These are phyloP conservation scores for Lagenorhynchus albirostris DNA, from an alignment of 2,113 vertebrate species.

Conservation along the genomic window DNA sequence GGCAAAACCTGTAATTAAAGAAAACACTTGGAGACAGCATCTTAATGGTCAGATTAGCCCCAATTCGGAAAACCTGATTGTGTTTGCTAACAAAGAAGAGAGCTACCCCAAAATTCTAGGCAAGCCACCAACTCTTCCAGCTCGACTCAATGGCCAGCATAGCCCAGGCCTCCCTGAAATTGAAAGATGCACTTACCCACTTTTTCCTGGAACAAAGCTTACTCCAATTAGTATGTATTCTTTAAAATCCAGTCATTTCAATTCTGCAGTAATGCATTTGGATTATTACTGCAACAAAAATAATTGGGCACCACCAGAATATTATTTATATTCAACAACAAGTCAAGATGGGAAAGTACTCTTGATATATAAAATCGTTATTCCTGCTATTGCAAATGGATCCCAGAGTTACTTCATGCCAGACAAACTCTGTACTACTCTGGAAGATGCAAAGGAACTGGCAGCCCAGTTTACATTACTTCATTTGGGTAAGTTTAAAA, in stretches of 20 bases:
- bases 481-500: slow-evolving; percentile 87
- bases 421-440: slow-evolving; percentile 89
- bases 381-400: slow-evolving; percentile 83
- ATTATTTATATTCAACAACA: slow-evolving; percentile 91
- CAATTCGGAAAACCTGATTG: slow-evolving; percentile 80
- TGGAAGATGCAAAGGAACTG: slow-evolving; percentile 95
- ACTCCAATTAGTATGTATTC: slow-evolving; percentile 88
- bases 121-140: slow-evolving; percentile 77
- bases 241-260: slow-evolving; percentile 90
- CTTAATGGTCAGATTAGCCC: slow-evolving; percentile 82
- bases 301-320: slow-evolving; percentile 91
- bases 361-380: slow-evolving; percentile 89
- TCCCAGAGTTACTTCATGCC: slow-evolving; percentile 89
- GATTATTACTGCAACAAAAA: slow-evolving; percentile 93
- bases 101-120: slow-evolving; percentile 73
- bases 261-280: slow-evolving; percentile 90
- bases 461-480: slow-evolving; percentile 91
- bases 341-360: slow-evolving; percentile 87
- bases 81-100: slow-evolving; percentile 79
- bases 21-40: slow-evolving; percentile 82
- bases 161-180: slow-evolving; percentile 80
- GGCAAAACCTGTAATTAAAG: slow-evolving; percentile 91
- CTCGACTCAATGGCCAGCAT: slow-evolving; percentile 81
- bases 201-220: slow-evolving; percentile 89
- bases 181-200: slow-evolving; percentile 85